Base-by-base conservation (phyloP, 1,140 invertebrate genomes). In the Brachionus paranguensis region DNA sequence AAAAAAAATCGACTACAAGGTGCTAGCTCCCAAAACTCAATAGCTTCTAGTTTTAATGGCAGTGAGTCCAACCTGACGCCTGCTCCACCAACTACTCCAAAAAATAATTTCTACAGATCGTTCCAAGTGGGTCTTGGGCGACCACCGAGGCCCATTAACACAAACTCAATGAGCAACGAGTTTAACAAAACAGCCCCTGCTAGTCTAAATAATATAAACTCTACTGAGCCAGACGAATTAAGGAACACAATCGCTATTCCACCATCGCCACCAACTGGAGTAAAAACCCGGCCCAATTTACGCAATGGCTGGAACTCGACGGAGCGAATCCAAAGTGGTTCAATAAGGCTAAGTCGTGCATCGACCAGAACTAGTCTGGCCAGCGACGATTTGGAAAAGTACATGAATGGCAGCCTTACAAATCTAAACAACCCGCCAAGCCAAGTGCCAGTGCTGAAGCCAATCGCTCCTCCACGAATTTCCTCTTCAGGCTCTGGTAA, bases 311-410 rank as follows among this genome's bases (percentile, higher is more conserved):
- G 78, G 78, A 68, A 68, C 17, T 81, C 78, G n/a, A 81, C 53
- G 1, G 78, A 81, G 27, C 50, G 78, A 64, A 81, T 81, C 27
- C 37, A 43, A 7, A 81, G 78, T 41, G 78, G 78, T 11, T 81
- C 78, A 11, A 27, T 81, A 14, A 37, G 78, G 12, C 64, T 81
- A 2, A 45, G 37, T 29, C 14, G 78, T 11, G 78, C 78, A 10
- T 81, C 78, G 8, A 81, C 78, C n/a, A 41, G 78, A 64, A 64
- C 78, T 24, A 81, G 78, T 24, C 33, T 81, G 2, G 78, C 78
- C 11, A 81, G 78, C 29, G 78, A 81, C 12, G 78, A 81, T 68
- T 64, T 81, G 41, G 78, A 81, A 20, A 81, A 81, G 29, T 81
- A 81, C n/a, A 81, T 81, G 78, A 81, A 41, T 37, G 53, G 33